phyloP scores from a whole-genome alignment of 2,888 invertebrate species.

The Brachycybe producta region DNA sequence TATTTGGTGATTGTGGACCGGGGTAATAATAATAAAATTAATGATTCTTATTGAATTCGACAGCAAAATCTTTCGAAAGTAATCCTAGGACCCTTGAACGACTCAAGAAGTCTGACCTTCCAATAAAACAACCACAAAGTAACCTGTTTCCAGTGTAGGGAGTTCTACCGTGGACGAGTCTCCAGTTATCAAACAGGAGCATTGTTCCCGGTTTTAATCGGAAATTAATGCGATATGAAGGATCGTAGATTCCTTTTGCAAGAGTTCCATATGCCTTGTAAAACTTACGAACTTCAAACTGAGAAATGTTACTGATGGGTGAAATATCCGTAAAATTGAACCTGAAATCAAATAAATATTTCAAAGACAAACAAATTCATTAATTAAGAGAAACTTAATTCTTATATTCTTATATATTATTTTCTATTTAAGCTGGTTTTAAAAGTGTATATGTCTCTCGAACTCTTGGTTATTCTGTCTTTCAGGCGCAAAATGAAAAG shows the following conservation, averaged over 20 bases:
- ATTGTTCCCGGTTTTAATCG: constrained; percentile 50
- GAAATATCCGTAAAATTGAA: constrained; percentile 64
- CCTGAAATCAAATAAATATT: constrained; percentile 31
- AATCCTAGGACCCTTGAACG: constrained; percentile 37
- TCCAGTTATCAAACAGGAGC: constrained; percentile 63
- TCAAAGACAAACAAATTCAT: not conserved
- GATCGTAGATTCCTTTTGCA: constrained; percentile 18
- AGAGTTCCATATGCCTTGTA: constrained; percentile 36
- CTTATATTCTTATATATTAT: not conserved
- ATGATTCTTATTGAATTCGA: too few species aligned
- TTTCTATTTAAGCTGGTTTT: too few species aligned
- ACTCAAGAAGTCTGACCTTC: constrained; percentile 53
- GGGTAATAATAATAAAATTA: too few species aligned
- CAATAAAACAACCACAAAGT: constrained; percentile 58
- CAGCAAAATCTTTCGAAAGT: too few species aligned
- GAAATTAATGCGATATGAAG: constrained; percentile 25
- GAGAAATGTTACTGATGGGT: constrained; percentile 43
- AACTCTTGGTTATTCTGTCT: too few species aligned
- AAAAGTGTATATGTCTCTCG: too few species aligned
- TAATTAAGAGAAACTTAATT: not conserved
- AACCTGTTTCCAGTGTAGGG: constrained; percentile 52
- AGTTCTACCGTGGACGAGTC: constrained; percentile 59
- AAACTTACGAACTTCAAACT: constrained; percentile 43
- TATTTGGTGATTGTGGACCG: too few species aligned
- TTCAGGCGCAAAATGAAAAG: too few species aligned